phyloP scores from a whole-genome alignment of 2,113 vertebrate genomes.

The Pollimyrus isidori region DNA sequence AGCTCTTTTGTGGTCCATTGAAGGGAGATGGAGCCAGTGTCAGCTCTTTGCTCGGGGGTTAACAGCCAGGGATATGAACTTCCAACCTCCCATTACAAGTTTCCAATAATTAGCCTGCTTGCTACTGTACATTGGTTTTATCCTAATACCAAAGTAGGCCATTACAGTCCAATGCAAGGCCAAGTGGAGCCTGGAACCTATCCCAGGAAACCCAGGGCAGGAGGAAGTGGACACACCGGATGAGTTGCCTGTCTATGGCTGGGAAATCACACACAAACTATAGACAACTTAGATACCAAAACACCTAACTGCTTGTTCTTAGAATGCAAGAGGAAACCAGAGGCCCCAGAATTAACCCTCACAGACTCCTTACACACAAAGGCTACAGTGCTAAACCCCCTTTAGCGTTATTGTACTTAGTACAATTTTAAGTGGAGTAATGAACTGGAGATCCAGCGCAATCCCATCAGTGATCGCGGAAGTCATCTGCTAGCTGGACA shows the following conservation, averaged over 20 bases:
- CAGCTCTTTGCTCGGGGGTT: neutral
- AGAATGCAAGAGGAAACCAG: neutral
- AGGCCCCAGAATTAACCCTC: neutral
- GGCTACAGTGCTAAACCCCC: neutral
- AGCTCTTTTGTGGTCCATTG: neutral
- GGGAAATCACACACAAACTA: neutral
- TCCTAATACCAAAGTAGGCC: neutral
- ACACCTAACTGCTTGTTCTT: neutral
- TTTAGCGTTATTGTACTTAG: neutral
- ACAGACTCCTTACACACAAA: neutral
- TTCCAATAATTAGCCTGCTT: neutral
- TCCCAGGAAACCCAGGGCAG: neutral
- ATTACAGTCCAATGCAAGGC: neutral
- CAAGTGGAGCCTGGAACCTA: neutral
- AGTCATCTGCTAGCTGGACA: neutral
- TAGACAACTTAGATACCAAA: neutral
- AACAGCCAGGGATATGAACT: neutral
- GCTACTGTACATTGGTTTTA: neutral
- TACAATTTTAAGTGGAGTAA: neutral
- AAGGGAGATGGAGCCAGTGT: no score
- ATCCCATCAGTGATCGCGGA: neutral
- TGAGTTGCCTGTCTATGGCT: neutral
- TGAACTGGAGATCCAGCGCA: neutral
- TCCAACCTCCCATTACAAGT: neutral
- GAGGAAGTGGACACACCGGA: neutral